These are phyloP conservation scores for Hylaeus volcanicus DNA, from an alignment of 1,140 invertebrate genomes.

Conservation along the genomic window DNA sequence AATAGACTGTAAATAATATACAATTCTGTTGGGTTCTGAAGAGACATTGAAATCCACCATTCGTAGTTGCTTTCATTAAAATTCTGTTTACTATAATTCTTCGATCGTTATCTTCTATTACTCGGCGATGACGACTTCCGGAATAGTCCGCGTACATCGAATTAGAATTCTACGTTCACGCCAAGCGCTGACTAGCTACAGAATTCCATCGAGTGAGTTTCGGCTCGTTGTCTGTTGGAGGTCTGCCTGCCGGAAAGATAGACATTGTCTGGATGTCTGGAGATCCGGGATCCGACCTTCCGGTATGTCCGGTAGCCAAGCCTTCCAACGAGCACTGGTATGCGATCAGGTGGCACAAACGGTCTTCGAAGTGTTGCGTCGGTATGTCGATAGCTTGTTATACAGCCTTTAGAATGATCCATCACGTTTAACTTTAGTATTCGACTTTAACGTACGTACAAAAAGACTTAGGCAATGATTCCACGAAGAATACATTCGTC, in stretches of 20 bases:
- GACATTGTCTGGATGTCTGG: constrained; percentile 64
- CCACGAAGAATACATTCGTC: no score
- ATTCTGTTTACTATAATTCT: background rate
- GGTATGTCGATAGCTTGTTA: constrained; percentile 68
- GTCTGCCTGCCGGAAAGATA: constrained; percentile 60
- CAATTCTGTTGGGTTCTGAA: no score
- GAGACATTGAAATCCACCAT: no score
- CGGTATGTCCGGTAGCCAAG: constrained; percentile 61
- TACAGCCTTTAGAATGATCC: constrained; percentile 42
- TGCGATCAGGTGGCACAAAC: constrained; percentile 67
- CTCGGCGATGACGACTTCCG: no score
- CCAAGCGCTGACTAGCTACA: background rate
- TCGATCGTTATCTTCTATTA: background rate
- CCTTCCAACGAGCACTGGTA: constrained; percentile 59
- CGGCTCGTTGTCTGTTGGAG: constrained; percentile 49
- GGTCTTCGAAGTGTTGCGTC: constrained; percentile 66
- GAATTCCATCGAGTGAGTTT: constrained; percentile 51
- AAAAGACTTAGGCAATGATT: no score
- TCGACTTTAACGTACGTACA: background rate
- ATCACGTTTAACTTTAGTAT: constrained; percentile 33
- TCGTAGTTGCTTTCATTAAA: no score
- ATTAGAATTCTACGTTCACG: background rate
- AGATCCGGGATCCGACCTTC: constrained; percentile 59
- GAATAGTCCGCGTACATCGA: background rate
- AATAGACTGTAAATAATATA: no score